Evolutionary conservation across 2,888 invertebrate genomes (phyloP).

Genomic region (Lasioglossum calceatum): DNA sequence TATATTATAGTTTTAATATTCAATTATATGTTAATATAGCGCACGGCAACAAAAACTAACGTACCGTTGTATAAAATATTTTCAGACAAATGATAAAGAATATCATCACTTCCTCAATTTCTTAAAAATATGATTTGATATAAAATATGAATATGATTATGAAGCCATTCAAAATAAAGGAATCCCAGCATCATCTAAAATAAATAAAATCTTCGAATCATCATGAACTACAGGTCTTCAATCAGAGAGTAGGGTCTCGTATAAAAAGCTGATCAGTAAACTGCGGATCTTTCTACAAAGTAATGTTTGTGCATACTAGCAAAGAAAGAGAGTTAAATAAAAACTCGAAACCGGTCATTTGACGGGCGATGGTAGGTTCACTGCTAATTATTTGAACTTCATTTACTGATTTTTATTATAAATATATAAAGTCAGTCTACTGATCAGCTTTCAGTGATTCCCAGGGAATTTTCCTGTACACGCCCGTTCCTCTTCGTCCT

Average conservation of each 20-base stretch:
- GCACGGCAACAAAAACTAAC: neutral
- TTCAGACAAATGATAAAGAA: neutral
- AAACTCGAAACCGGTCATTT: neutral
- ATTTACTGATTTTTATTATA: neutral
- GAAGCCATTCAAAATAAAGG: neutral
- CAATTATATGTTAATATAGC: neutral
- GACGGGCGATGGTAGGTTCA: no score
- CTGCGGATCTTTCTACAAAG: neutral
- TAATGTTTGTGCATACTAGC: neutral
- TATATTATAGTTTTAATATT: neutral
- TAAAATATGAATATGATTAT: no score
- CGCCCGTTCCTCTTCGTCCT: slow-evolving; percentile 53
- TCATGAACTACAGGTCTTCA: slow-evolving; percentile 41
- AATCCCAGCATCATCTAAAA: neutral
- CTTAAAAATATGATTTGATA: neutral
- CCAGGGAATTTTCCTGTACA: slow-evolving; percentile 22
- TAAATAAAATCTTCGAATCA: neutral
- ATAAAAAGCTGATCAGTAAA: slow-evolving; percentile 5
- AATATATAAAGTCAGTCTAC: neutral
- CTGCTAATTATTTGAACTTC: neutral
- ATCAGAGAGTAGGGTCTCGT: slow-evolving; percentile 28
- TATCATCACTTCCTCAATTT: neutral
- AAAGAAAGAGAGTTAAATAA: neutral
- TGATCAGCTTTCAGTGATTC: slow-evolving; percentile 7
- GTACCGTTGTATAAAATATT: neutral